Evolutionary conservation across 1,140 invertebrate genomes (phyloP), one percentile per base, ranked within the genome.

Genomic region (Orius insidiosus): DNA sequence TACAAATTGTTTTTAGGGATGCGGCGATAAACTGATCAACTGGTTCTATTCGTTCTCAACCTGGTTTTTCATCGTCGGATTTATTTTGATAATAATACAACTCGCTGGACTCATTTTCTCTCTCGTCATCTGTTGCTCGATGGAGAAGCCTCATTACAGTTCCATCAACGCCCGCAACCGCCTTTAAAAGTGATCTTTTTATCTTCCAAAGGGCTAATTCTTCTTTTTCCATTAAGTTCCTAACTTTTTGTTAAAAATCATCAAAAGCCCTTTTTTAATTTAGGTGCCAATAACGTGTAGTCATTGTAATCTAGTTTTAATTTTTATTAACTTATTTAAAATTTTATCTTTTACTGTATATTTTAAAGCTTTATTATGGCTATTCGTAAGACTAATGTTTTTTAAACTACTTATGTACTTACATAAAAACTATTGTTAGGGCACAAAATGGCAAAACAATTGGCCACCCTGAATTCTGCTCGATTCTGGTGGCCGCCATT

Each of bases 21-120:
- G 85, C 59, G 69, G 72, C 46, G 69, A 75, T 18, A 76, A 78
- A 55, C 61, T 87, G 49, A 66, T 80, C 44, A 63, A 72, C 1
- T 65, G 66, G 16, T 59, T 85, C 35, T 60, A 70, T 31, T 65
- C 68, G 13, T 69, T 82, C 52, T 65, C 72, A 52, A 66, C 68
- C 30, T 67, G 75, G 33, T 65, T 85, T 32, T 67, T 83, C 35
- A 72, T 68, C 19, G 62, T 79, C 6, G 69, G 70, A 0, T 68
- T 80, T 43, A 69, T 68, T 14, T 65, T 86, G 36, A 69, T 78
- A 31, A 63, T 75, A 10, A 51, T 80, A 48, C 75, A 87, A 64
- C 60, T 85, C 37, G 57, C 87, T 18, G 80, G 80, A 31, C 67
- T 88, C 53, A 73, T 83, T 39, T 83, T 85, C 55, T 76, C 82